Evolutionary conservation across 2,113 vertebrate species (phyloP).

Genomic region (Anser brachyrhynchus): DNA sequence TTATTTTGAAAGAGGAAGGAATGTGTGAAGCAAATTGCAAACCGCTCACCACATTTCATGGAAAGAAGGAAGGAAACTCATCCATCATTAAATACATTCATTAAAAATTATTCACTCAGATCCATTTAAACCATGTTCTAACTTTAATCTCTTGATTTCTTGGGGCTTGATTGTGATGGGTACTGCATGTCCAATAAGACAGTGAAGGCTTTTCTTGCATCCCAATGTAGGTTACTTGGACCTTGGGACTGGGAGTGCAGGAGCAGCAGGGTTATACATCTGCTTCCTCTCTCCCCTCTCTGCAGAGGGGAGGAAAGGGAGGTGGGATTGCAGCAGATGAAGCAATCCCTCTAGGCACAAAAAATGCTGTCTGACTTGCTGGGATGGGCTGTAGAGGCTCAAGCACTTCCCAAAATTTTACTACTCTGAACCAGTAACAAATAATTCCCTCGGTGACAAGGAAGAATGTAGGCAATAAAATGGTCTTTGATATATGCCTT

Average conservation of each 20-base stretch:
- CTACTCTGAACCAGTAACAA: background rate
- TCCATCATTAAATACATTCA: conserved; percentile 55
- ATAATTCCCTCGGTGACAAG: background rate
- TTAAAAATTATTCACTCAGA: conserved; percentile 59
- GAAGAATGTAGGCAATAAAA: background rate
- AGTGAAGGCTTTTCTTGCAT: background rate
- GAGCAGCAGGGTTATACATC: background rate
- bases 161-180: background rate
- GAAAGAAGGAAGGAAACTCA: conserved; percentile 33
- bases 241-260: background rate
- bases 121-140: conserved; percentile 28
- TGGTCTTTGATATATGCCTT: background rate
- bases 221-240: background rate
- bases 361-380: background rate
- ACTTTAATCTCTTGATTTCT: conserved; percentile 59
- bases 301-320: background rate
- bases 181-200: conserved; percentile 5
- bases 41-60: background rate
- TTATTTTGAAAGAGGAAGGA: background rate
- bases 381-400: background rate
- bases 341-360: background rate
- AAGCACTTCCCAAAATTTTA: background rate
- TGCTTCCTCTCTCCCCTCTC: background rate
- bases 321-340: background rate
- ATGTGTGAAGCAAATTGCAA: conserved; percentile 14